phyloP scores from a whole-genome alignment of 1,140 invertebrate genomes.

The Olivierus martensii region DNA sequence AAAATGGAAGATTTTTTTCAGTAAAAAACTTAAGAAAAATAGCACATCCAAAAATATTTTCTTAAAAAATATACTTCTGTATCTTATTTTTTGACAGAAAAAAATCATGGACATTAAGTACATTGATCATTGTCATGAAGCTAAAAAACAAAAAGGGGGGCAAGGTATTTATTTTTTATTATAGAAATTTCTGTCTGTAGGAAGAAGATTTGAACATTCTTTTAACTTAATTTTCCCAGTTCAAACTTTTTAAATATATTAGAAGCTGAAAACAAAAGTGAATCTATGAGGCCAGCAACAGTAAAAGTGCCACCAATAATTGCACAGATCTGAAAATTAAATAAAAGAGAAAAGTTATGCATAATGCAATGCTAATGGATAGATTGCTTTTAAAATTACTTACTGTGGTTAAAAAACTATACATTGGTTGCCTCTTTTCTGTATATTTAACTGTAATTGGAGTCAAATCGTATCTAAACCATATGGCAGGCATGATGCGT shows the following conservation, averaged over 20 bases:
- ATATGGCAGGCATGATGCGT: constrained; percentile 41
- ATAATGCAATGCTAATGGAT: too few species aligned
- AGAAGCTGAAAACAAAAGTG: constrained; percentile 43
- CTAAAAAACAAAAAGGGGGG: too few species aligned
- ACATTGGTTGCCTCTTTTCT: constrained; percentile 40
- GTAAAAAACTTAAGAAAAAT: too few species aligned
- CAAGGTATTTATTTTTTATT: too few species aligned
- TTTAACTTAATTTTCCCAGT: constrained; percentile 34
- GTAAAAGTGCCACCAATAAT: constrained; percentile 53
- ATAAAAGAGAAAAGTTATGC: too few species aligned
- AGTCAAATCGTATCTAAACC: constrained; percentile 45
- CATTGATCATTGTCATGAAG: too few species aligned
- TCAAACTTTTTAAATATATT: constrained; percentile 43
- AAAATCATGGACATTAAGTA: too few species aligned
- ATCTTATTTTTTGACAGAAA: too few species aligned
- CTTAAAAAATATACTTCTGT: too few species aligned
- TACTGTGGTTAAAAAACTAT: constrained; percentile 46
- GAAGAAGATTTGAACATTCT: too few species aligned
- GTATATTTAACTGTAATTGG: constrained; percentile 47
- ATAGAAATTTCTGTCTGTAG: not conserved
- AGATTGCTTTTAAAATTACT: constrained; percentile 23
- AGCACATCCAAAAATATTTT: too few species aligned
- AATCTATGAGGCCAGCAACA: constrained; percentile 48
- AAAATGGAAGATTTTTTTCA: too few species aligned
- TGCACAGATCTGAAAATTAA: constrained; percentile 43